Evolutionary conservation across 2,888 invertebrate species (phyloP).

Genomic region (Podotricha telesiphe): DNA sequence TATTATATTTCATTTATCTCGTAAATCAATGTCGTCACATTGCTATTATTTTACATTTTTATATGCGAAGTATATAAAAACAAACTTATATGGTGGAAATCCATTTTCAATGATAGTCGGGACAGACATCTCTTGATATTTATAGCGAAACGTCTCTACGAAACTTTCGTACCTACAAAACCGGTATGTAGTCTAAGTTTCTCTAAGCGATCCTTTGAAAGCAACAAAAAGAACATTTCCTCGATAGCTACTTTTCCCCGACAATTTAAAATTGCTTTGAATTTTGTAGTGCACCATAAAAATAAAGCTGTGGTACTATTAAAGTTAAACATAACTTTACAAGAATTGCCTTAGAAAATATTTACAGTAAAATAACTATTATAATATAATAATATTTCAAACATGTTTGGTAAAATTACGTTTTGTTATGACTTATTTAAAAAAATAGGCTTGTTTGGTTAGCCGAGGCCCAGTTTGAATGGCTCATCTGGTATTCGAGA

Average conservation of each 20-base stretch:
- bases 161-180: constrained; percentile 42
- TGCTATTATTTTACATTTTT: not conserved
- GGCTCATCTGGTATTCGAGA: constrained; percentile 78
- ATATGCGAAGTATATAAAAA: constrained; percentile 23
- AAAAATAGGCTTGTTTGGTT: constrained; percentile 39
- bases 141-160: constrained; percentile 46
- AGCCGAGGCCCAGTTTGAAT: constrained; percentile 41
- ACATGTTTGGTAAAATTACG: constrained; percentile 36
- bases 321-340: constrained; percentile 24
- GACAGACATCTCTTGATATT: constrained; percentile 42
- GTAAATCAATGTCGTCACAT: not conserved
- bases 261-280: constrained; percentile 46
- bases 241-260: constrained; percentile 45
- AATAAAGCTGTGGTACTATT: constrained; percentile 28
- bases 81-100: constrained; percentile 32
- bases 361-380: not conserved
- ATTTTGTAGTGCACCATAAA: constrained; percentile 41
- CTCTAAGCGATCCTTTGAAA: constrained; percentile 48
- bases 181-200: constrained; percentile 46
- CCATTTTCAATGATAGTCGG: constrained; percentile 40
- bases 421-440: constrained; percentile 42
- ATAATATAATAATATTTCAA: constrained; percentile 1
- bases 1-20: not conserved
- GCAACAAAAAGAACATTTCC: constrained; percentile 46
- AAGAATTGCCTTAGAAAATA: constrained; percentile 22